Evolutionary conservation across 1,140 invertebrate genomes (phyloP), one percentile per base, ranked within the genome.

Genomic region (Ectropis grisescens): DNA sequence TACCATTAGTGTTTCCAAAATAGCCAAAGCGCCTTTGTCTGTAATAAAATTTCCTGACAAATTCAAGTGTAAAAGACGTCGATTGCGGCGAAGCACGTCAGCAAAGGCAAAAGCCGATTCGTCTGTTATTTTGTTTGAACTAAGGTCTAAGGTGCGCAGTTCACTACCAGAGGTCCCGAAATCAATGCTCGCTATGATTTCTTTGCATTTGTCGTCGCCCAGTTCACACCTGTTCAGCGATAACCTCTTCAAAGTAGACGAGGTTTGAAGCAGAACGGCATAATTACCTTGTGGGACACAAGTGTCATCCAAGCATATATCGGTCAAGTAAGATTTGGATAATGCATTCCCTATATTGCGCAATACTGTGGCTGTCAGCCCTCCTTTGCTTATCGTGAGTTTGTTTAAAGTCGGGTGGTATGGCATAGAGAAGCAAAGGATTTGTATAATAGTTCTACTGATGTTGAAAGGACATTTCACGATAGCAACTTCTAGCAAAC

Each of bases 21-120:
- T 53, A 22, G 27, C 27, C n/a, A 1, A 12, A 2, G 48, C 47
- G 24, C 64, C 64, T 4, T 2, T n/a, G 22, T 68, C 58, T 8
- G 44, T 46, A 3, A 68, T 52, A 26, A 34, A 43, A 41, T 68
- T 68, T 23, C 44, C 53, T n/a, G 51, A 37, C 11, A 67, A 38
- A 46, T 53, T 58, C 4, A 67, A 37, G 34, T 67, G 43, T 6
- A 52, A 9, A 8, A 67, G 33, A 7, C 15, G 23, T 13, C 58
- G 45, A 34, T 67, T 67, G 2, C 12, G 33, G 39, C 48, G 44
- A 7, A 67, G 39, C 33, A 46, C 44, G 13, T 41, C 28, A 10
- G 44, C 61, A 0, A 62, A 16, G 15, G 24, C 35, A 16, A 31
- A 16, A 5, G 54, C 58, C 2, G 53, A 56, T n/a, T 30, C 15